A percentile compares a stretch with the other conserved stretches of the same genome.
Evolutionary conservation across 1,140 invertebrate genomes (phyloP).

Genomic region (Eumaeus atala): DNA sequence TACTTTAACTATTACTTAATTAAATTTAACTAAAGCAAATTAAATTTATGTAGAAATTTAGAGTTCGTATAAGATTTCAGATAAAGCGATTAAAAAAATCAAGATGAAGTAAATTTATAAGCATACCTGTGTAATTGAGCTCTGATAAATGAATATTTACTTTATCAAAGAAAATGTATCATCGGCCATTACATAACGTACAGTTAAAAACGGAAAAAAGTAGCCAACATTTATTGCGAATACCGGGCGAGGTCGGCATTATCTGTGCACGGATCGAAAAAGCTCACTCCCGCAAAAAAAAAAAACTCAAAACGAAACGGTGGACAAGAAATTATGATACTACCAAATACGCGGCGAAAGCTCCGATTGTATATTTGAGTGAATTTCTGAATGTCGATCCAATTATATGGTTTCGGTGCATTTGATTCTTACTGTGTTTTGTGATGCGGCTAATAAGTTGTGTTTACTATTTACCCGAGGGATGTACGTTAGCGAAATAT

Average conservation of each 20-base stretch:
- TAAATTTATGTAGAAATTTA: too few relatives aligned
- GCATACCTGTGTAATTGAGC: not conserved
- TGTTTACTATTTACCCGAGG: too few relatives aligned
- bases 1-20: too few relatives aligned
- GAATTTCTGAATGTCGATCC: slow-evolving; percentile 41
- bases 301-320: slow-evolving; percentile 32
- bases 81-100: too few relatives aligned
- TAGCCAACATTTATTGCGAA: slow-evolving; percentile 43
- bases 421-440: slow-evolving; percentile 12
- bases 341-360: slow-evolving; percentile 58
- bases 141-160: too few relatives aligned
- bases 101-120: not conserved
- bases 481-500: too few relatives aligned
- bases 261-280: slow-evolving; percentile 52
- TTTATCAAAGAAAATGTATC: slow-evolving; percentile 9
- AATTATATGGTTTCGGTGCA: slow-evolving; percentile 45
- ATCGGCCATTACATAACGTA: slow-evolving; percentile 35
- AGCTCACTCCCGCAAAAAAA: slow-evolving; percentile 31
- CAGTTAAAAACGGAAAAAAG: slow-evolving; percentile 35
- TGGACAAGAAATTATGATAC: slow-evolving; percentile 66
- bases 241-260: slow-evolving; percentile 40
- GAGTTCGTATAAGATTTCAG: too few relatives aligned
- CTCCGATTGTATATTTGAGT: slow-evolving; percentile 36
- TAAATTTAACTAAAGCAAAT: too few relatives aligned
- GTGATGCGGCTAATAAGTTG: not conserved